These are phyloP conservation scores for Sogatella furcifera DNA, from an alignment of 1,140 invertebrate species.

Conservation along the genomic window DNA sequence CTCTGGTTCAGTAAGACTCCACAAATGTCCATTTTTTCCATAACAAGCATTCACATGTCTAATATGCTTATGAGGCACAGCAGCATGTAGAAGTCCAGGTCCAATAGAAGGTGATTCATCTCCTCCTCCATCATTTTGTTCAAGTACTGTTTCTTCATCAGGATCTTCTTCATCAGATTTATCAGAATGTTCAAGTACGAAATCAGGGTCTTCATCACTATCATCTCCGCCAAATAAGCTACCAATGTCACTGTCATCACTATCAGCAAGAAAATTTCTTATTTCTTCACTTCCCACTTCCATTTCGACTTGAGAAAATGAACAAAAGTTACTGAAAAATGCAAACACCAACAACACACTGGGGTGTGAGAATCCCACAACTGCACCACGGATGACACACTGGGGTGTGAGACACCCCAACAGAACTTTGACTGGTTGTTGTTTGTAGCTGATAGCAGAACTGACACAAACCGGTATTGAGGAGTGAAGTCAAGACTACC, in stretches of 20 bases:
- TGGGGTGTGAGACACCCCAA: background rate
- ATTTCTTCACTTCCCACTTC: background rate
- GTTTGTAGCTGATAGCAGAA: background rate
- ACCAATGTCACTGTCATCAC: background rate
- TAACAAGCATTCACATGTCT: background rate
- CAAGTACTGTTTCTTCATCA: too few relatives aligned
- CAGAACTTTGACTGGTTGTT: background rate
- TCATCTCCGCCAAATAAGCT: background rate
- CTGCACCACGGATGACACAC: background rate
- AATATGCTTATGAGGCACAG: too few relatives aligned
- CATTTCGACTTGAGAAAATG: background rate
- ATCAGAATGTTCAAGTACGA: background rate
- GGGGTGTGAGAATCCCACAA: background rate
- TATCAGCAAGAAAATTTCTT: background rate
- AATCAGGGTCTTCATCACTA: background rate
- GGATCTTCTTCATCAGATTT: background rate
- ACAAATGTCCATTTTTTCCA: conserved; percentile 8
- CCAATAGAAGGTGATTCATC: too few relatives aligned
- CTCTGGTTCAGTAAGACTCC: background rate
- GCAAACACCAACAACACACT: background rate
- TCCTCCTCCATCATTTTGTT: too few relatives aligned
- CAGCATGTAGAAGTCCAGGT: too few relatives aligned
- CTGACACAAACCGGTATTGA: background rate
- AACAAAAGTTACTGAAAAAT: background rate
- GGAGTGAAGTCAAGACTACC: background rate